Evolutionary conservation across 2,113 vertebrate genomes (phyloP), one percentile per base, ranked within the genome.

Genomic region (Mola mola): DNA sequence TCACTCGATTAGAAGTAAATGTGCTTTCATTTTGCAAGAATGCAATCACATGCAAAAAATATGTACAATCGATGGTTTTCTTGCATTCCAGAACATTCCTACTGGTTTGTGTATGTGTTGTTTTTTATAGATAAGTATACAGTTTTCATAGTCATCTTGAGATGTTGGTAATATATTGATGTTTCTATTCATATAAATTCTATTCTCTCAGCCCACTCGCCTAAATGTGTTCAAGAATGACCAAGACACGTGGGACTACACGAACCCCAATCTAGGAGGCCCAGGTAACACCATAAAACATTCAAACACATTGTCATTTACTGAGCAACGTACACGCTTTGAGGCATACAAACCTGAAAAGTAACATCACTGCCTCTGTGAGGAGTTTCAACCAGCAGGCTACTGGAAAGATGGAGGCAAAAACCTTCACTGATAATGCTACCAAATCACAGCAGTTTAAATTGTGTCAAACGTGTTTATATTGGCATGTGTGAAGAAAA

Each of bases 191-290:
- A 47, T 50, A 26, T 50, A 4, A 25, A 2, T n/a, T 15, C 1
- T 17, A 0, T 43, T 72, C 78, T 25, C 28, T 42, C 86, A 98
- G 96, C 96, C 96, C 6, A 95, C 96, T 2, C 95, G 96, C 8
- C 92, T 98, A 81, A 98, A 98, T 22, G 96, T 98, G 52, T 98
- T 98, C 90, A 98, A 96, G 93, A 98, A 98, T 0, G 96, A 98
- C 87, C 96, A 96, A 68, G 96, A 98, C 85, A 98, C 96, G 11
- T 98, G 96, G 96, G 96, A 98, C 68, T 98, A 98, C 89, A 97
- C 96, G 34, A 98, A 98, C 86, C 96, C 96, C 56, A 95, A 92
- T 40, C 92, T 98, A 71, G 94, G 94, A 66, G 94, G 94, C 55
- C 93, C 96, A 98, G 96, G 96, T 98, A 97, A 89, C 62, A 44